Evolutionary conservation across 2,888 invertebrate genomes (phyloP), one percentile per base, ranked within the genome.

Genomic region (Meiosimyza platycephala): DNA sequence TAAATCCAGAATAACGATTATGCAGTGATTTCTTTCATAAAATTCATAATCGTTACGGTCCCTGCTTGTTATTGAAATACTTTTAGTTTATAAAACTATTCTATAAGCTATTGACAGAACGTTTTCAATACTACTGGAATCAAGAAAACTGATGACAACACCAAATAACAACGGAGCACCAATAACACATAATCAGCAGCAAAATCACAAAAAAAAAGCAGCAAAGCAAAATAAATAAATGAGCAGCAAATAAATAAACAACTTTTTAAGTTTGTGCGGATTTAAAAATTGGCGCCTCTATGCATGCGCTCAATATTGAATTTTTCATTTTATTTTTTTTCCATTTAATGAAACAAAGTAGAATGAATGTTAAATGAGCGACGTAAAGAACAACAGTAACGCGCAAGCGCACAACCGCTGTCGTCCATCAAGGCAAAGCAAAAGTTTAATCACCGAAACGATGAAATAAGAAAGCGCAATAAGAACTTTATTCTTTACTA

Each of bases 221-320:
- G 3, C 65, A 11, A 65, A 22, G 12, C n/a, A 22, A 28, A 51
- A n/a, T 9, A 68, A 57, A 64, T 15, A 16, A 68, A 57, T 40
- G 48, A 40, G 13, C 63, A 54, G 15, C 52, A 47, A 52, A 70
- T 70, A 70, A 70, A 70, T 70, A 63, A 70, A 63, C 54, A 52
- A 54, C 54, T 33, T 33, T 69, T 15, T 13, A 40, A 28, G 28
- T 68, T 57, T 59, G 47, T n/a, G 59, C 15, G 48, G 50, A 50
- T 68, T 55, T 59, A 59, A 68, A 68, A 15, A 68, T 68, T 68
- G 68, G 68, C 68, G 68, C 68, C 68, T 59, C 54, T 13, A 22
- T 48, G 28, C 65, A 40, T 18, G 54, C 54, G 66, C 18, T n/a
- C 16, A 40, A 40, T 9, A 40, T 40, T 40, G 28, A 28, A 28